These are phyloP conservation scores for Eupristina koningsbergeri DNA, from an alignment of 1,140 invertebrate species.

Conservation along the genomic window DNA sequence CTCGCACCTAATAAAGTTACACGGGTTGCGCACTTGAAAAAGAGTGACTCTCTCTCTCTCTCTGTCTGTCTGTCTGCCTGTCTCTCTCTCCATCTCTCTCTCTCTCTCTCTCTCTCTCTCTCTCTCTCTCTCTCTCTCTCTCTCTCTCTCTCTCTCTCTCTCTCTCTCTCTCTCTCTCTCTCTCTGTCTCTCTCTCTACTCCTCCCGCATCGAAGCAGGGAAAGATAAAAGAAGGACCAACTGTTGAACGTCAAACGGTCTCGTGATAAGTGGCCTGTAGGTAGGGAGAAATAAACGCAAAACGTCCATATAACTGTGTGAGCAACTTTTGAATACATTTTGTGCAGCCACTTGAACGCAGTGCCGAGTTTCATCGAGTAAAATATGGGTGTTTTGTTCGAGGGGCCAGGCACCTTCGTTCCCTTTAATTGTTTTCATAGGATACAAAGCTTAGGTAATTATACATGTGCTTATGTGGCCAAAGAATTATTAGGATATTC, in stretches of 20 bases:
- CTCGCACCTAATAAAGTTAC: conserved; percentile 29
- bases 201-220: too few species aligned
- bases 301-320: not conserved
- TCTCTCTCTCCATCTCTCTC: too few species aligned
- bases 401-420: not conserved
- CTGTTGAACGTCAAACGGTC: conserved; percentile 66
- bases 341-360: not conserved
- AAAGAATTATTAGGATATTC: not conserved
- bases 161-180: not conserved
- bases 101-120: not conserved
- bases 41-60: not conserved
- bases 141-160: not conserved
- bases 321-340: conserved; percentile 23
- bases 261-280: conserved; percentile 27
- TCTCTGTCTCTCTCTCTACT: not conserved
- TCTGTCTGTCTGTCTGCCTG: not conserved
- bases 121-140: not conserved
- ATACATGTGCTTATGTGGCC: not conserved
- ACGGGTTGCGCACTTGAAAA: not conserved
- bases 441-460: not conserved
- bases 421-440: not conserved
- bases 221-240: conserved; percentile 73
- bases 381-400: conserved; percentile 7
- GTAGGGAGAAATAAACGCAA: conserved; percentile 1
- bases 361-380: not conserved